These are phyloP conservation scores for Lagothrix lagotricha DNA, from an alignment of 2,797 vertebrate genomes.

Conservation along the genomic window DNA sequence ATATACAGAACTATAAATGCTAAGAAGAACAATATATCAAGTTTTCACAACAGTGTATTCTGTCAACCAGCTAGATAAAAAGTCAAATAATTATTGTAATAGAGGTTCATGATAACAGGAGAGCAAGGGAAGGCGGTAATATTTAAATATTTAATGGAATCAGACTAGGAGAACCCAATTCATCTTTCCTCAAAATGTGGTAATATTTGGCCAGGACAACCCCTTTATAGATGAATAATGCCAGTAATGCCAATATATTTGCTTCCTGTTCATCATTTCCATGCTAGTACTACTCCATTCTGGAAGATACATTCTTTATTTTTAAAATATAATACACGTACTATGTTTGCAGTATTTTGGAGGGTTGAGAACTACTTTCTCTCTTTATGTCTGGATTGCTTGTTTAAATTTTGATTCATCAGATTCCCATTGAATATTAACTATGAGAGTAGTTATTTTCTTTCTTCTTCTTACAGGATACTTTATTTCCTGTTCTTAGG, in stretches of 20 bases:
- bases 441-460: rapidly evolving
- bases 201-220: not conserved
- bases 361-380: not conserved
- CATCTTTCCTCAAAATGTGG: not conserved
- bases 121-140: not conserved
- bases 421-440: not conserved
- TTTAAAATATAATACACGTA: not conserved
- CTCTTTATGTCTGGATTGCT: not conserved
- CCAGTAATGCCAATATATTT: not conserved
- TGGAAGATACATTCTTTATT: not conserved
- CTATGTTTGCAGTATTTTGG: not conserved
- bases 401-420: not conserved
- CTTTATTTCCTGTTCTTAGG: not conserved
- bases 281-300: not conserved
- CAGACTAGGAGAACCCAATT: not conserved
- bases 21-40: not conserved
- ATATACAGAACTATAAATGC: not conserved
- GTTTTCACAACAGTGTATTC: not conserved
- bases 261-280: not conserved
- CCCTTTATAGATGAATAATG: not conserved
- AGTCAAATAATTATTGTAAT: not conserved
- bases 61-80: not conserved
- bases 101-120: not conserved
- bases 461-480: not conserved
- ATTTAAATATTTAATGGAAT: not conserved